These are phyloP conservation scores for Catharus ustulatus DNA, from an alignment of 2,797 vertebrate species.

Conservation along the genomic window DNA sequence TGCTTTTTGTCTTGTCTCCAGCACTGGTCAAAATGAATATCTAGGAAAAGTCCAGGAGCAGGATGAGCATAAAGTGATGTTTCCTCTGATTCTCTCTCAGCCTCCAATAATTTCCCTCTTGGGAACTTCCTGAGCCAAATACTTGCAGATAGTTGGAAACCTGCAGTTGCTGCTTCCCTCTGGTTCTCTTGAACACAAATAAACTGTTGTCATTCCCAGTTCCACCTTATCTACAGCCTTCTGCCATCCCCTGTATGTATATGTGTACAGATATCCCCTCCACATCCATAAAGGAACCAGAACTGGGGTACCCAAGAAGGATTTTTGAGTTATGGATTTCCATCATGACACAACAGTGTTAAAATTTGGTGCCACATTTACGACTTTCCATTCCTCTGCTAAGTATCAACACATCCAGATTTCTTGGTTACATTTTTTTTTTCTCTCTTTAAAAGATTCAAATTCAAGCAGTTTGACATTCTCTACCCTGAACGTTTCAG, in stretches of 20 bases:
- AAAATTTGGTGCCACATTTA: background rate
- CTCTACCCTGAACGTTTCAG: constrained; percentile 41
- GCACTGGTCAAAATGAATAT: background rate
- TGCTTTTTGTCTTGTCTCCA: background rate
- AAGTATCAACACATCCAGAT: background rate
- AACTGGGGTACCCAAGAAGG: background rate
- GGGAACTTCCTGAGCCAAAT: background rate
- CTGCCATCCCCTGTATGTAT: background rate
- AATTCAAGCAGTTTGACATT: constrained; percentile 45
- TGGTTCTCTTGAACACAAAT: background rate
- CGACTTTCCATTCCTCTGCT: background rate
- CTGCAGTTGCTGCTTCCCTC: background rate
- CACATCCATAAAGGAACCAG: background rate
- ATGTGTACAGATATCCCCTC: background rate
- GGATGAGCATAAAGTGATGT: background rate
- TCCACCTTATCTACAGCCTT: background rate
- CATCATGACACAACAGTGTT: background rate
- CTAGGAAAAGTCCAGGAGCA: background rate
- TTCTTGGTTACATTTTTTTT: constrained; percentile 14
- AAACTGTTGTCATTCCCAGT: background rate
- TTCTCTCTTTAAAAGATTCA: constrained; percentile 15
- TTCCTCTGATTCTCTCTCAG: background rate
- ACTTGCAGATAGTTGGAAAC: background rate
- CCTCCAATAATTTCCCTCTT: background rate
- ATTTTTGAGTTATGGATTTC: background rate